Evolutionary conservation across 2,797 vertebrate genomes (phyloP), one percentile per base, ranked within the genome.

Genomic region (Chromobotia macracanthus): DNA sequence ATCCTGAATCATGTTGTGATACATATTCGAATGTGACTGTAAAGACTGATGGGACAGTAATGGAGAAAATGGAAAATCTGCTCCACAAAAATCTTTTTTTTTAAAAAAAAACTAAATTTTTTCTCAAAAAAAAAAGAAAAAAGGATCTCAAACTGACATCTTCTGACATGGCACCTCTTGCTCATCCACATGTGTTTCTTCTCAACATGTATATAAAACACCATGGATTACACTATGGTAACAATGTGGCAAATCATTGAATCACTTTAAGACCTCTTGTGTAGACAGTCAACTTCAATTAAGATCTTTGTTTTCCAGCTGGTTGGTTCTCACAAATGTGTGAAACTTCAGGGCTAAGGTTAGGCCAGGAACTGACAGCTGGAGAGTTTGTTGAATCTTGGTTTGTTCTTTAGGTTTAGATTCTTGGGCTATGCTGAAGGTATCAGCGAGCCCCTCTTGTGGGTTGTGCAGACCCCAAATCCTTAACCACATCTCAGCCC

Each of bases 41-140:
- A 75, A 75, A 75, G 61, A 69, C 16, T 48, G 51, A 77, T 3
- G 74, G 19, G 63, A 64, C 55, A 16, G 16, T 16, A 53, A 79
- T 48, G 55, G 19, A 48, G 61, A 77, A 63, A 48, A 28, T 46
- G 1, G 15, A 48, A 81, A 53, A 71, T 81, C 75, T 51, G 18
- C 79, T 53, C 41, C 21, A 21, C 75, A 79, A 61, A 68, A 74
- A 75, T 66, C 71, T 46, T 67, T 48, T n/a, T n/a, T n/a, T n/a
- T n/a, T n/a, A n/a, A n/a, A n/a, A n/a, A n/a, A n/a, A n/a, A n/a
- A 69, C 21, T 75, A 50, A 65, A 63, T 50, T 70, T 79, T 46
- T 38, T 41, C 7, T 2, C 7, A 63, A 58, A 3, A 53, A 6
- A n/a, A 41, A 68, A 65, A 31, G 46, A 38, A n/a, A 46, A 4